Evolutionary conservation across 2,797 vertebrate species (phyloP), one percentile per base, ranked within the genome.

Genomic region (Muscicapa striata): DNA sequence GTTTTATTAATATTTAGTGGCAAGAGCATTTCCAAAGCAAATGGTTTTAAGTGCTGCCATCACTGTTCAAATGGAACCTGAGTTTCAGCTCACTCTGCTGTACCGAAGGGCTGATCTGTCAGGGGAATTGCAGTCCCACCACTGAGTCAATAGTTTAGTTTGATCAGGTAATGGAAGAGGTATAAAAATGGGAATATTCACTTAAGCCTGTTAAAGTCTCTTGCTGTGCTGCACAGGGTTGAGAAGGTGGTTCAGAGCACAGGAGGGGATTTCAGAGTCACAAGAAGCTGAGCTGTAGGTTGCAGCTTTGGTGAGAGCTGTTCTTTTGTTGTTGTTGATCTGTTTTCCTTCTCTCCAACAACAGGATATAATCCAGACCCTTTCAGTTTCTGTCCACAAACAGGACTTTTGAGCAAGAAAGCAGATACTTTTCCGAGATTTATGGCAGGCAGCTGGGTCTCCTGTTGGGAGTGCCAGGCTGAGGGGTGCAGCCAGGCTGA

Each of bases 1-100:
- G 45, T 84, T 87, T 96, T 94, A 87, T 90, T 95, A 94, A 79
- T 86, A 87, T 89, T 91, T 88, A 94, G 83, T 76, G 49, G 55
- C 59, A 79, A 78, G 69, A 87, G 62, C 62, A 17, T 86, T 91
- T 88, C 66, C 66, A 91, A 73, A 73, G 78, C 70, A 86, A 73
- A 74, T 76, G 55, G 22, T 40, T 88, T 88, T 66, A 92, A 92
- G 63, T 82, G 84, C 69, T 91, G 66, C 82, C 73, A 38, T 85
- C 55, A 3, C 62, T 36, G 55, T 78, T 81, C 36, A 62, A 81
- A 69, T 63, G 76, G 75, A 91, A 67, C 21, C 23, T 32, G 57
- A 80, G 75, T 70, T 85, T 75, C 24, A 79, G 84, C 62, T 93
- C 80, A 6, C 59, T 85, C 41, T 81, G 63, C 69, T 45, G 38